phyloP scores from a whole-genome alignment of 2,797 vertebrate genomes.

The Chrysolophus pictus region DNA sequence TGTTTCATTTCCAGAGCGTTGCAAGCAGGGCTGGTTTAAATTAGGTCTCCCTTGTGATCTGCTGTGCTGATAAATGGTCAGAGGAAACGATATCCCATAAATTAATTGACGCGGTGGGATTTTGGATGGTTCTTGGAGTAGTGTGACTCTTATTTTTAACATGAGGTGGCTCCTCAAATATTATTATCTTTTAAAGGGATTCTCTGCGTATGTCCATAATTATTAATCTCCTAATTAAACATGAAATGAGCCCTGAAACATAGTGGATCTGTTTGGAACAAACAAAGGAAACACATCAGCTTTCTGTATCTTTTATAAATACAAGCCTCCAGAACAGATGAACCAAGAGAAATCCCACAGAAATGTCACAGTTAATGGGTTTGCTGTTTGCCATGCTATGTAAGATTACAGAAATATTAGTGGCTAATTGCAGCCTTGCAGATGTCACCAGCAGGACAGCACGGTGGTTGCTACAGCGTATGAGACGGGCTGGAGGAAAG shows the following conservation, averaged over 20 bases:
- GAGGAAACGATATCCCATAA: background rate
- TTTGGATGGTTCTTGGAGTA: background rate
- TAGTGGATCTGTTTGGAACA: background rate
- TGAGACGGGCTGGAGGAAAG: background rate
- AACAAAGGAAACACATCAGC: background rate
- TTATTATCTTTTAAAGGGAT: background rate
- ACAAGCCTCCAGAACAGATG: background rate
- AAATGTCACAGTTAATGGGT: slow-evolving; percentile 6
- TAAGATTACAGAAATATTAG: background rate
- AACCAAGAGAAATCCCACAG: background rate
- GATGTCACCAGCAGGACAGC: background rate
- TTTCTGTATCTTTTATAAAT: background rate
- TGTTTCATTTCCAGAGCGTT: background rate
- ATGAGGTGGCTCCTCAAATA: background rate
- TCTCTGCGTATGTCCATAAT: background rate
- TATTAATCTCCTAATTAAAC: slow-evolving; percentile 9
- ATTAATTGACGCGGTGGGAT: slow-evolving; percentile 10
- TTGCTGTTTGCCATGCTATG: background rate
- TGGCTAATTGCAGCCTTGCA: slow-evolving; percentile 12
- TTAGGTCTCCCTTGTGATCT: background rate
- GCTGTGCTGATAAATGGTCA: slow-evolving; percentile 6
- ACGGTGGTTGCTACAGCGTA: background rate
- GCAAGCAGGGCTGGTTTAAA: background rate
- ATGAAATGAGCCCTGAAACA: slow-evolving; percentile 42
- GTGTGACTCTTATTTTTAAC: background rate